Conservation (phyloP, 1,140 invertebrate species). For the Drosophila neocordata region DNA sequence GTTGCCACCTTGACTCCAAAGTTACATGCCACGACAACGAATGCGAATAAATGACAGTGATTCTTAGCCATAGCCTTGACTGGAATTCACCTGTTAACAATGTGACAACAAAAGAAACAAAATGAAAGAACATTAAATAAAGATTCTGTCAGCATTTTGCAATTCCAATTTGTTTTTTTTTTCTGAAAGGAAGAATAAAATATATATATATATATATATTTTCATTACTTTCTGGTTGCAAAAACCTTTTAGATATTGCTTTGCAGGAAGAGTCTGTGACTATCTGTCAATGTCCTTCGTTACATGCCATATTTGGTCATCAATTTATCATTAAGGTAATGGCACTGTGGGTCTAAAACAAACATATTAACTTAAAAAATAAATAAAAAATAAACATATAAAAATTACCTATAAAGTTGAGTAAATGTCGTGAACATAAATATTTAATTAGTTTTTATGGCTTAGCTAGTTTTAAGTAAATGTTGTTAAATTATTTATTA, state of each 20-base stretch:
- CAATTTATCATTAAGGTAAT: background rate
- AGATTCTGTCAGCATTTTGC: background rate
- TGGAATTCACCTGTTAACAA: conserved; percentile 6
- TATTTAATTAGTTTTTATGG: too few species aligned
- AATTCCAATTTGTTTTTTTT: background rate
- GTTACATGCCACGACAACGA: conserved; percentile 17
- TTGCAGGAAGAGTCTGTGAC: background rate
- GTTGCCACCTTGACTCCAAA: conserved; percentile 44
- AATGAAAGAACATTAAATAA: conserved; percentile 5
- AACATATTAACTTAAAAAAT: too few species aligned
- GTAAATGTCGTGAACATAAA: too few species aligned
- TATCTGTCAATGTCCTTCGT: background rate
- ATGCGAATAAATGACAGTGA: conserved; percentile 55
- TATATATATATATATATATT: background rate
- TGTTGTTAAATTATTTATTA: too few species aligned
- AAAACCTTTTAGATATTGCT: too few species aligned
- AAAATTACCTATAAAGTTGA: too few species aligned
- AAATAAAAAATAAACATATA: too few species aligned
- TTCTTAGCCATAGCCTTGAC: conserved; percentile 34
- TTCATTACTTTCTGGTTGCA: too few species aligned
- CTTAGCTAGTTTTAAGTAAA: too few species aligned
- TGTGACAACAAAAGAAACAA: conserved; percentile 4
- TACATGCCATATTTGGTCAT: background rate
- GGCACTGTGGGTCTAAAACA: background rate
- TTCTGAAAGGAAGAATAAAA: background rate